Base-by-base conservation (phyloP, 2,888 invertebrate species). In the Griposia aprilina region DNA sequence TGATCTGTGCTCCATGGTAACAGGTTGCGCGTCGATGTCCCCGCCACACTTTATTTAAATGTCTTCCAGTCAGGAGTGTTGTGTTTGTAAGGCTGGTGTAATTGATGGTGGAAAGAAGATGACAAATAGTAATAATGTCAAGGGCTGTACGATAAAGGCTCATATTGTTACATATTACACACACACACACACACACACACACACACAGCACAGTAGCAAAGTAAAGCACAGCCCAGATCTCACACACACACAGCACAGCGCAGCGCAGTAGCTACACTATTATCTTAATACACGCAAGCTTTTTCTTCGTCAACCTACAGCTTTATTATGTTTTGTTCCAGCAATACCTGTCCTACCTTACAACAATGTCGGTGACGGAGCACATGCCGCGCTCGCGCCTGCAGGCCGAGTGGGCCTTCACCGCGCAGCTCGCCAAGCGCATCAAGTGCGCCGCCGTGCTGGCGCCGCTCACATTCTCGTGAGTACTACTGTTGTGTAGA, bases 391-490 rank as follows among this genome's bases (percentile, higher is more conserved):
- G 99, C 92, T 97, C 98, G 88, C 97, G 98, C 36, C 97, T 99
- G 81, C 98, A 99, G 93, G 98, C 98, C 80, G 99, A 99, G 94
- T 99, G 99, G 99, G 97, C 97, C 85, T 99, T 99, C 95, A 98
- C 98, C 0, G 98, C 98, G 90, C 96, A 97, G 2, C 98, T 98
- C 74, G 98, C 98, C 86, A 97, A 98, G n/a, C 97, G 98, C 94
- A 98, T 98, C 87, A 97, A 97, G 17, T 98, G 98, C 75, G 99
- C 98, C 87, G 98, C 98, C 87, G 97, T 97, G 45, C 96, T 98
- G 74, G 98, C 98, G 66, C 98, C 98, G 0, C 97, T 97, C 69
- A 98, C 98, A 83, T 99, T 99, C 95, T 92, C 59, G 69, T 69
- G 57, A 52, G 68, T 65, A n/a, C 20, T 63, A 0, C 62, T 1